Conservation (phyloP, 2,797 vertebrate genomes). For the Macropus fuliginosus region DNA sequence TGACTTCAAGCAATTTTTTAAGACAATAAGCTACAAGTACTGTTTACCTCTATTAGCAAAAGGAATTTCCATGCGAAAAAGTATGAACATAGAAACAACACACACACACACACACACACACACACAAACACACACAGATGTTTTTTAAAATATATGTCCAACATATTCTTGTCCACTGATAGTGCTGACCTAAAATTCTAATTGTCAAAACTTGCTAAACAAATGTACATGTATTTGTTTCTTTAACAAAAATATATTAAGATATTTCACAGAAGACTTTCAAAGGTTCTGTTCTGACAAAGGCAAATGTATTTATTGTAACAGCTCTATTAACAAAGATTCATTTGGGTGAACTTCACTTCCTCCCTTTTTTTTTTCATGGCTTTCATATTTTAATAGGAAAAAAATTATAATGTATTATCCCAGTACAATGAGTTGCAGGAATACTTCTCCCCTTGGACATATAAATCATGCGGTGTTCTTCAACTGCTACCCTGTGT, state of each 20-base stretch:
- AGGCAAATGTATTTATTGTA: constrained; percentile 56
- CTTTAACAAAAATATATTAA: constrained; percentile 43
- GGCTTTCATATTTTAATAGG: constrained; percentile 64
- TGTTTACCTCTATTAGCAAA: neutral
- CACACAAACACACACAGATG: neutral
- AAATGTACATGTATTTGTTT: constrained; percentile 13
- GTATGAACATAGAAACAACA: too few relatives aligned
- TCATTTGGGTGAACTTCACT: constrained; percentile 45
- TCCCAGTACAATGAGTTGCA: constrained; percentile 39
- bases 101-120: too few relatives aligned
- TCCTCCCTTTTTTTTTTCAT: constrained; percentile 49
- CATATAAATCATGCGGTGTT: constrained; percentile 44
- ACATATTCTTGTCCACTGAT: neutral
- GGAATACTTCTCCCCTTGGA: constrained; percentile 7
- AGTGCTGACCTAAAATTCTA: constrained; percentile 32
- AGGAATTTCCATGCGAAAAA: constrained; percentile 1
- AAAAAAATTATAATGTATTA: constrained; percentile 51
- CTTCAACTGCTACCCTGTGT: constrained; percentile 12
- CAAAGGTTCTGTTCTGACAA: neutral
- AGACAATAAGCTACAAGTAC: neutral
- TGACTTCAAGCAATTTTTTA: neutral
- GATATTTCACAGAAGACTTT: constrained; percentile 19
- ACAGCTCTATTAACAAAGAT: constrained; percentile 54
- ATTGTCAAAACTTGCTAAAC: neutral
- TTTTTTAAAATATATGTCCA: neutral